These are phyloP conservation scores for Coreius guichenoti DNA, from an alignment of 2,797 vertebrate genomes.

Conservation along the genomic window DNA sequence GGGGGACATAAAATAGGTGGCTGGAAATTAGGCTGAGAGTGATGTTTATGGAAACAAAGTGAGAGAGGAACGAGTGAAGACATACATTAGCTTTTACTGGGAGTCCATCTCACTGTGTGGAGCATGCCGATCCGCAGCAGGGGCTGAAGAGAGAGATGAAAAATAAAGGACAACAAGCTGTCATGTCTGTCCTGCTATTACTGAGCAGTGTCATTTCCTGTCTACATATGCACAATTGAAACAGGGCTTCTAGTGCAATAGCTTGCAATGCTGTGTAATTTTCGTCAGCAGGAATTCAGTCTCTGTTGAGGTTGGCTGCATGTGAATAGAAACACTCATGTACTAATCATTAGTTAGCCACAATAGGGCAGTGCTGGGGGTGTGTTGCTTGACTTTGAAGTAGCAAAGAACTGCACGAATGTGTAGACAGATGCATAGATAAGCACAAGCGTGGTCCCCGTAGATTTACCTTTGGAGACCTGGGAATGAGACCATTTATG, in stretches of 20 bases:
- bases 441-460: slow-evolving; percentile 32
- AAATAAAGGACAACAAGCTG: slow-evolving; percentile 54
- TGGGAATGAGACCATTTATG: slow-evolving; percentile 52
- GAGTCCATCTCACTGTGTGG: slow-evolving; percentile 36
- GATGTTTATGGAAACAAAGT: slow-evolving; percentile 55
- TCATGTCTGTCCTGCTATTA: slow-evolving; percentile 50
- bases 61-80: slow-evolving; percentile 33
- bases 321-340: slow-evolving; percentile 53
- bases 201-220: slow-evolving; percentile 32
- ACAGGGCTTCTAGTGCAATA: slow-evolving; percentile 33
- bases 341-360: slow-evolving; percentile 57
- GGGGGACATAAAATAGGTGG: slow-evolving; percentile 29
- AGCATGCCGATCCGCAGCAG: slow-evolving; percentile 21
- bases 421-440: slow-evolving; percentile 20
- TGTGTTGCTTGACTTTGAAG: slow-evolving; percentile 49
- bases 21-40: slow-evolving; percentile 50
- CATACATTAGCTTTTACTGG: slow-evolving; percentile 43
- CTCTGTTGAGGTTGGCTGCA: slow-evolving; percentile 41
- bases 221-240: slow-evolving; percentile 40
- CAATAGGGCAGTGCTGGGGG: slow-evolving; percentile 48
- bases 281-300: slow-evolving; percentile 46
- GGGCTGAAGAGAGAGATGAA: slow-evolving; percentile 46
- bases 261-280: slow-evolving; percentile 58
- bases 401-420: slow-evolving; percentile 19
- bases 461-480: slow-evolving; percentile 47